Conservation (phyloP, 2,113 vertebrate genomes). For the Mixornis gularis region DNA sequence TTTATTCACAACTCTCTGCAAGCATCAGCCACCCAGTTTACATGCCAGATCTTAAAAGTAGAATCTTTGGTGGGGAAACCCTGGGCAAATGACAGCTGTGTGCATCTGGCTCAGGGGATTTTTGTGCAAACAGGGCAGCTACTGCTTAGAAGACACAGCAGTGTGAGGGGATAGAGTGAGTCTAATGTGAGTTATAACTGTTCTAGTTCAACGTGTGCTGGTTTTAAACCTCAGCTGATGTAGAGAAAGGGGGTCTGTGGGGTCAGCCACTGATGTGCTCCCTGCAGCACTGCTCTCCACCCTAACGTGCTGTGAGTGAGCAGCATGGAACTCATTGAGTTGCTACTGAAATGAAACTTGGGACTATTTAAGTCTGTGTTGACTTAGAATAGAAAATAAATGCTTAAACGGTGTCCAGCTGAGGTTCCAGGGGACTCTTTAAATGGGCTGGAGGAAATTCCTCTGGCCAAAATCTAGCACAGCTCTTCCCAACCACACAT, state of each 20-base stretch:
- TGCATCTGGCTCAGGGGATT: rapidly evolving
- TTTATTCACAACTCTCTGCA: not conserved
- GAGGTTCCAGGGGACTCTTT: not conserved
- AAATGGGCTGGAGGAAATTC: not conserved
- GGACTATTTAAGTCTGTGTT: not conserved
- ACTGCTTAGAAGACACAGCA: not conserved
- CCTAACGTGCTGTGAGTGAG: rapidly evolving
- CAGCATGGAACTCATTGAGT: not conserved
- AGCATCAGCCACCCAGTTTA: not conserved
- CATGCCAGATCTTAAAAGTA: not conserved
- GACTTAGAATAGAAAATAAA: not conserved
- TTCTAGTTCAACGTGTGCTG: not conserved
- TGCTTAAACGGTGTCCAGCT: rapidly evolving
- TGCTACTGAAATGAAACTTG: not conserved
- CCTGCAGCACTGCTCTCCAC: not conserved
- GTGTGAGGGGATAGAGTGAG: rapidly evolving
- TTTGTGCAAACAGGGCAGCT: not conserved
- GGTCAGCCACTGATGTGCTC: not conserved
- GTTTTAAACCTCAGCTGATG: rapidly evolving
- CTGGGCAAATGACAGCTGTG: not conserved
- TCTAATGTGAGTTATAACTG: rapidly evolving
- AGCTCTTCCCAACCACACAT: not conserved
- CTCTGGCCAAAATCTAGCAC: not conserved
- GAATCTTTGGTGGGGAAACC: not conserved
- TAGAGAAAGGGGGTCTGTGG: not conserved